Evolutionary conservation across 2,113 vertebrate genomes (phyloP), one percentile per base, ranked within the genome.

Genomic region (Cyanistes caeruleus): DNA sequence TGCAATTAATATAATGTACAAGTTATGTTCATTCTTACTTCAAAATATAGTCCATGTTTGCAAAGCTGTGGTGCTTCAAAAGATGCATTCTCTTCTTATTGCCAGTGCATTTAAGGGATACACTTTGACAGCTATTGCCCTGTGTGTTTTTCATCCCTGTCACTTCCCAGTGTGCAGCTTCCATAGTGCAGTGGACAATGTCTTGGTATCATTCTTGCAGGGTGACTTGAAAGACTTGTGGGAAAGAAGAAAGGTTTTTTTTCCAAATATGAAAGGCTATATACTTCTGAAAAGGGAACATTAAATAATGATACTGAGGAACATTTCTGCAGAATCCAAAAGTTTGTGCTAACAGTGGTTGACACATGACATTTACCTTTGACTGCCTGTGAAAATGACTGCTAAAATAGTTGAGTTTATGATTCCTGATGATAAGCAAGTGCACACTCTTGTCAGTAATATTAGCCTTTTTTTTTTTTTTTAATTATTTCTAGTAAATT

Each of bases 381-480:
- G 11, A 11, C 35, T 77, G 15, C 5, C 20, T 49, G 25, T 84
- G 37, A 78, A 2, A 3, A 46, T 22, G 12, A 37, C 13, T 46
- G 15, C 73, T 84, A 69, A 44, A 81, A 56, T n/a, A n/a, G 11
- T 37, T 68, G 23, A 23, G 22, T 79, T 70, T 62, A 23, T 31
- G 23, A 35, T 87, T 87, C 70, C 46, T 22, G 15, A 16, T 20
- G 16, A 31, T 24, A 37, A 41, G 25, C 56, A 84, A 77, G 9
- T 24, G 12, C 28, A 49, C 0, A 0, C 5, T 80, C 14, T 73
- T 78, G 24, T 28, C 28, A 79, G 43, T 27, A 64, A 56, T 46
- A 64, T 23, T 31, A 60, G 25, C 17, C 46, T 44, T 43, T 9
- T 7, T 5, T 51, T 44, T 43, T 9, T 7, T 5, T 24, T 43